Evolutionary conservation across 2,888 invertebrate genomes (phyloP).

Genomic region (Drosophila anceps): DNA sequence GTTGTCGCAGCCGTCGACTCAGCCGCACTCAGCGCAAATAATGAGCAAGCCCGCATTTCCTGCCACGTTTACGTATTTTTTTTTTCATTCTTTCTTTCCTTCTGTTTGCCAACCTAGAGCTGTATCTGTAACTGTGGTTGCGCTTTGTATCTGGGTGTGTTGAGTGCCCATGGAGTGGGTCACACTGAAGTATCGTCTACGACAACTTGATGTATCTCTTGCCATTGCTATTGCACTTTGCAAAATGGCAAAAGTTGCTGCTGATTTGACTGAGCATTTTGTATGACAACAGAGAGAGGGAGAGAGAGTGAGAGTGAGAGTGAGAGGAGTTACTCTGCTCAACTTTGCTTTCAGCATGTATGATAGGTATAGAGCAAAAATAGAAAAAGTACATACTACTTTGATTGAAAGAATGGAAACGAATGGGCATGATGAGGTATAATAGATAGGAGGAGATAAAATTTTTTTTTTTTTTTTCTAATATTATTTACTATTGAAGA

Average conservation of each 20-base stretch:
- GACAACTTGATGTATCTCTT: constrained; percentile 76
- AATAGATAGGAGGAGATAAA: too few species aligned
- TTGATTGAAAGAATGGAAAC: constrained; percentile 7
- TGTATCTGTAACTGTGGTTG: constrained; percentile 54
- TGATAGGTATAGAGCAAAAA: background rate
- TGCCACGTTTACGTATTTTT: constrained; percentile 71
- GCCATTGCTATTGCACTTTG: constrained; percentile 70
- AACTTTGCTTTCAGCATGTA: constrained; percentile 5
- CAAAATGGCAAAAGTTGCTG: constrained; percentile 74
- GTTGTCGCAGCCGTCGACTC: constrained; percentile 63
- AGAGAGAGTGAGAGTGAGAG: background rate
- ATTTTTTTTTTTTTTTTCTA: too few species aligned
- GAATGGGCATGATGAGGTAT: too few species aligned
- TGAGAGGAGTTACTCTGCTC: background rate
- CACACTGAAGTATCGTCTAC: constrained; percentile 64
- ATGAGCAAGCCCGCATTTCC: constrained; percentile 82
- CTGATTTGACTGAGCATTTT: constrained; percentile 37
- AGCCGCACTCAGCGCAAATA: constrained; percentile 79
- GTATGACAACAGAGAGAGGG: background rate
- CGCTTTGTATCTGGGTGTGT: constrained; percentile 38
- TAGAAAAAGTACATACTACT: background rate
- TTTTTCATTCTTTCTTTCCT: background rate
- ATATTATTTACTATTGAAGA: too few species aligned
- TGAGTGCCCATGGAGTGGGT: constrained; percentile 28
- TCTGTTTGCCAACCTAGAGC: constrained; percentile 32